These are phyloP conservation scores for Recurvirostra avosetta DNA, from an alignment of 2,113 vertebrate species.

Conservation along the genomic window DNA sequence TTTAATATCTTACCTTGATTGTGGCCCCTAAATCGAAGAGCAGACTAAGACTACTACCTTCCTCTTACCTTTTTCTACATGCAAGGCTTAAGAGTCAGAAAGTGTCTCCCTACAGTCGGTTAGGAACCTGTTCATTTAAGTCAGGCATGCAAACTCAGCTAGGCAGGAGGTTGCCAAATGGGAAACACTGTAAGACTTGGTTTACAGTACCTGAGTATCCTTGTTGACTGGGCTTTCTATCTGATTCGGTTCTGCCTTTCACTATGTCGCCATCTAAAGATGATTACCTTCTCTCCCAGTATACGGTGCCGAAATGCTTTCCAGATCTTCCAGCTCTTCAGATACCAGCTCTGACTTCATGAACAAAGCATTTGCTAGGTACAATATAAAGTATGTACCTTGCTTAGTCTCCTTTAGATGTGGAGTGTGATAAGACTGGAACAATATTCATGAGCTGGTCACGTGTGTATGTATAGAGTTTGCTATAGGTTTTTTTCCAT, in stretches of 20 bases:
- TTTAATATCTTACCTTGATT: not conserved
- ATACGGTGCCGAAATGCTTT: not conserved
- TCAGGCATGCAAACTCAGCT: not conserved
- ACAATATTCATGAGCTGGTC: not conserved
- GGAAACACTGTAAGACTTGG: not conserved
- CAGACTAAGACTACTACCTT: not conserved
- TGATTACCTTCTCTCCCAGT: not conserved
- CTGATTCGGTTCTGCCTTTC: not conserved
- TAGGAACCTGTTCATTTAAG: not conserved
- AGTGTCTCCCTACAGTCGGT: not conserved
- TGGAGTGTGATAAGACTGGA: rapidly evolving
- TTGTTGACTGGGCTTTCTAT: not conserved
- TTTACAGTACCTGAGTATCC: not conserved
- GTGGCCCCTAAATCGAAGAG: not conserved
- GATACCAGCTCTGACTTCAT: not conserved
- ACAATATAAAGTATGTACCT: not conserved
- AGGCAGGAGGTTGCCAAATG: not conserved
- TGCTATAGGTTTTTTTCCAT: not conserved
- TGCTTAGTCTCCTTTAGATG: not conserved
- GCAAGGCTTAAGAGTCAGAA: not conserved
- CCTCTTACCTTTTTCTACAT: not conserved
- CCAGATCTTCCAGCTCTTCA: not conserved
- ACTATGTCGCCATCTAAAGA: not conserved
- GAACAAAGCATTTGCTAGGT: not conserved
- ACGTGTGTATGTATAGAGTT: not conserved